Evolutionary conservation across 1,140 invertebrate species (phyloP).

Genomic region (Drosophila watanabei): DNA sequence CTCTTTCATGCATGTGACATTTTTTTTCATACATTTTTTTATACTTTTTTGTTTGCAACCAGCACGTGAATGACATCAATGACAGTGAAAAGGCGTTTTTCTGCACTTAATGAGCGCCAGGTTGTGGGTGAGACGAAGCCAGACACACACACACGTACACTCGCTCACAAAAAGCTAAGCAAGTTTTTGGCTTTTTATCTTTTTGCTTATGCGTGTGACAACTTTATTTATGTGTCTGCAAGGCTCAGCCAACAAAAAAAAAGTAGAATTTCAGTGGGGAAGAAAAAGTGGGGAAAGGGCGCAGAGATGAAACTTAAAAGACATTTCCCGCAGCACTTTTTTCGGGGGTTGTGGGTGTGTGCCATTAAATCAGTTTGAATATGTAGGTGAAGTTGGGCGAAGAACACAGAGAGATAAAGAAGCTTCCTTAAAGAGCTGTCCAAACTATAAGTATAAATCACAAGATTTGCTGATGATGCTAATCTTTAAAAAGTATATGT

Average conservation of each 20-base stretch:
- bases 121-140: conserved; percentile 14
- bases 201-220: conserved; percentile 65
- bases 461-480: conserved; percentile 9
- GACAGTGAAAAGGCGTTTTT: conserved; percentile 80
- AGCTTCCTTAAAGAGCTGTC: conserved; percentile 45
- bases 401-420: conserved; percentile 22
- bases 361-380: conserved; percentile 60
- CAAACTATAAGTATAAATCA: conserved; percentile 45
- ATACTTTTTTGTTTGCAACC: conserved; percentile 28
- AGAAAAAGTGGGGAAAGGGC: conserved; percentile 33
- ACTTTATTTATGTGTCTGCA: conserved; percentile 82
- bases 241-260: conserved; percentile 57
- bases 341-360: conserved; percentile 29
- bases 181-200: conserved; percentile 71
- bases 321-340: conserved; percentile 59
- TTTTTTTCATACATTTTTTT: conserved; percentile 16
- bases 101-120: conserved; percentile 73
- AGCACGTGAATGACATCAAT: conserved; percentile 80
- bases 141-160: conserved; percentile 9
- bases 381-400: conserved; percentile 44
- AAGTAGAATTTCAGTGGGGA: conserved; percentile 2
- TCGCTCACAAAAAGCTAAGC: conserved; percentile 42
- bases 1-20: conserved; percentile 37
- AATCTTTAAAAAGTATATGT: conserved; percentile 1
- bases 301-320: conserved; percentile 72